Conservation (phyloP, 1,140 invertebrate species). For the Zaprionus kolodkinae region DNA sequence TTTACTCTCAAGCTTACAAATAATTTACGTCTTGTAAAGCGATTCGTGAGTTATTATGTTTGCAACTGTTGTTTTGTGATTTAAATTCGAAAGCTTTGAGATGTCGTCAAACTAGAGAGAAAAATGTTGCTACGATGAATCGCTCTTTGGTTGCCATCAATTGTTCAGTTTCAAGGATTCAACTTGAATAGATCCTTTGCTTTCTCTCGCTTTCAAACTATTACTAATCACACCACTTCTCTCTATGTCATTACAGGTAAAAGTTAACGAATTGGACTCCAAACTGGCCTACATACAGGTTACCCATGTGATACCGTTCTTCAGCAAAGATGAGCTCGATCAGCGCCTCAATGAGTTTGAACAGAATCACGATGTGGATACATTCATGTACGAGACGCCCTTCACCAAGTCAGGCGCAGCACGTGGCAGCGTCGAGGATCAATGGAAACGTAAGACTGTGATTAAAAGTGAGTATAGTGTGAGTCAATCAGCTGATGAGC, state of each 20-base stretch:
- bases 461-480: slow-evolving; percentile 88
- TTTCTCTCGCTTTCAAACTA: no score
- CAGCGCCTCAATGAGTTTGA: slow-evolving; percentile 91
- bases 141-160: neutral
- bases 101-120: neutral
- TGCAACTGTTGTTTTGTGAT: slow-evolving; percentile 34
- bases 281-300: slow-evolving; percentile 96
- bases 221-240: neutral
- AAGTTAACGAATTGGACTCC: slow-evolving; percentile 90
- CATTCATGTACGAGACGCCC: slow-evolving; percentile 96
- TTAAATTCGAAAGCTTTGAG: slow-evolving; percentile 6
- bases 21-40: slow-evolving; percentile 50
- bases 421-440: slow-evolving; percentile 92
- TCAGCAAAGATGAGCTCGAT: slow-evolving; percentile 89
- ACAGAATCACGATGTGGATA: slow-evolving; percentile 93
- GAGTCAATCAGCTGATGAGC: neutral
- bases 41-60: slow-evolving; percentile 27
- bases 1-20: slow-evolving; percentile 52
- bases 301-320: slow-evolving; percentile 93
- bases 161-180: neutral
- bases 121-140: slow-evolving; percentile 22
- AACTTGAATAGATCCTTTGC: no score
- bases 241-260: slow-evolving; percentile 87
- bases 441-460: slow-evolving; percentile 94
- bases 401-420: slow-evolving; percentile 94